A percentile compares a stretch with the other conserved stretches of the same genome.
These are phyloP conservation scores for Noctua janthe DNA, from an alignment of 2,888 invertebrate species.

Conservation along the genomic window DNA sequence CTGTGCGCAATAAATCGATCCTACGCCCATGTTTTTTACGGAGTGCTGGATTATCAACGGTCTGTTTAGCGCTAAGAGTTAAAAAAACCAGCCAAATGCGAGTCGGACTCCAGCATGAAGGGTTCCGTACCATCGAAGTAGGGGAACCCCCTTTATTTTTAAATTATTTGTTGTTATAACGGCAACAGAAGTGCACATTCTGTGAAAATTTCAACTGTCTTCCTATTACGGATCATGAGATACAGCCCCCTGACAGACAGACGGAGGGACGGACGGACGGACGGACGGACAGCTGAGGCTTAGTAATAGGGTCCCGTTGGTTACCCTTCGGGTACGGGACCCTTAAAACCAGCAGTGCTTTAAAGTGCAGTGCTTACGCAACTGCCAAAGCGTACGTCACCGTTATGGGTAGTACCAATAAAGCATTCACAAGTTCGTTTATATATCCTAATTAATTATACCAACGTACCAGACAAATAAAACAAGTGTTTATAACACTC, in stretches of 20 bases:
- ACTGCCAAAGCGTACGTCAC: neutral
- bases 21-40: neutral
- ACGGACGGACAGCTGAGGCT: too few species aligned
- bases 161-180: too few species aligned
- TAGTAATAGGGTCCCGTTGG: too few species aligned
- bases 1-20: neutral
- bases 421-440: neutral
- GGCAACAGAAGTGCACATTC: too few species aligned
- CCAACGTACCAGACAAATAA: neutral
- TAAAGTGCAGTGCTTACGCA: neutral
- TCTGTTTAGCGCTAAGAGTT: neutral
- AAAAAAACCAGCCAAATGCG: too few species aligned
- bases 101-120: too few species aligned
- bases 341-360: neutral
- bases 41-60: neutral
- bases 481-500: neutral
- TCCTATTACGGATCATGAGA: too few species aligned
- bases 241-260: too few species aligned
- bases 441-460: slow-evolving; percentile 2
- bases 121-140: too few species aligned
- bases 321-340: too few species aligned
- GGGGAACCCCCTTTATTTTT: too few species aligned
- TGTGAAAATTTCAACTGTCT: neutral
- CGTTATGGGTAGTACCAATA: neutral
- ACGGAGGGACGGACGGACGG: too few species aligned